Base-by-base conservation (phyloP, 2,888 invertebrate genomes). In the Aleiodes alternator region DNA sequence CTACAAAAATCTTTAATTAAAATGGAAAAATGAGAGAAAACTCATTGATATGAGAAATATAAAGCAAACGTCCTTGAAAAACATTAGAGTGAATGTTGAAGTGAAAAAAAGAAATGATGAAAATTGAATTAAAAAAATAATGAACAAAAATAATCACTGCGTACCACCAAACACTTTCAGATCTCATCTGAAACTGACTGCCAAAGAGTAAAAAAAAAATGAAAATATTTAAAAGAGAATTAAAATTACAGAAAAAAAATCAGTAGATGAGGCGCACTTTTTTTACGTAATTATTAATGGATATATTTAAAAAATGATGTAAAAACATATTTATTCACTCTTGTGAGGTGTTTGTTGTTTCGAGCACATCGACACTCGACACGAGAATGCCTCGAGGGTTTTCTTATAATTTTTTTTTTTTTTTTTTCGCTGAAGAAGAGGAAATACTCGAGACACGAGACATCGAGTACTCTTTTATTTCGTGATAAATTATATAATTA, bases 171-270 rank as follows among this genome's bases (percentile, higher is more conserved):
- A 79, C 77, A 78, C 78, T 77, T 80, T 78, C 74, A 74, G 69
- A 82, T 79, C 79, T 81, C 78, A 72, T 82, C 79, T 80, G 79
- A 81, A 81, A 80, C 73, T 78, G 81, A 83, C 83, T 83, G 82
- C 83, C 83, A 82, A 82, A 81, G 9, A 43, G 43, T 9, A 9
- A 43, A 80, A 79, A 64, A 64, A 43, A 14, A 9, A 16, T 11
- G 23, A 59, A 59, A 59, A 34, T 16, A 34, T 14, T 64, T 64
- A 43, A 64, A 64, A 64, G 9, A 23, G 34, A 34, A 34, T 34
- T 34, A 6, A 34, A 34, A 34, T 31, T n/a, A 31, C 31, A n/a
- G 34, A 6, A 34, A 59, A 50, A 73, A 73, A 78, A 69, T 80
- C 80, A 81, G 78, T 80, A 78, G 79, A 81, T 76, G 80, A 79